Evolutionary conservation across 1,140 invertebrate genomes (phyloP), one percentile per base, ranked within the genome.

Genomic region (Apis cerana): DNA sequence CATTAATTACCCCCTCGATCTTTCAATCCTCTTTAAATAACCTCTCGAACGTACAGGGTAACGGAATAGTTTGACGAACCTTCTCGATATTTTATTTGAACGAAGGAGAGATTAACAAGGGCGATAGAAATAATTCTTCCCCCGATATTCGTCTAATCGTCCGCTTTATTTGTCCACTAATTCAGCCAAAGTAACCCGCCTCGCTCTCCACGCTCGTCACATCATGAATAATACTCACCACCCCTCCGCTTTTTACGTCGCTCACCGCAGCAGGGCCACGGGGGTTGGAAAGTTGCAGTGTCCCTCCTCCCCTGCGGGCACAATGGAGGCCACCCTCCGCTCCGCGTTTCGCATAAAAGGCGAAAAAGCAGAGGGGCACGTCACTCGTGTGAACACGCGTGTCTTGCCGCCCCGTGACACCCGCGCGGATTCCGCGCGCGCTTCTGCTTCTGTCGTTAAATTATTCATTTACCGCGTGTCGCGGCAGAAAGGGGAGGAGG

Each of bases 381-480:
- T 77, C 80, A 82, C 65, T 68, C 80, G 62, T 52, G 54, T 17
- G 80, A 75, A 81, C 72, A 75, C 71, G 62, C 72, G 71, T 64
- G 68, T 79, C 69, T 82, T 77, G 65, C 72, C 58, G 72, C 67
- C 58, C 80, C 77, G 61, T 80, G 82, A 84, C 85, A 78, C 48
- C 75, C 62, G 64, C 69, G 82, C 78, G 80, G 82, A 88, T 77
- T 89, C 75, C 75, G 83, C 67, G 58, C 50, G 56, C 52, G 43
- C 56, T 61, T 75, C 84, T 72, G 74, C 78, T 75, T 75, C 85
- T 86, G 80, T 82, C 85, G 89, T 89, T 91, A 88, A 91, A 91
- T 91, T 89, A 91, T 91, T 91, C 90, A 91, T 81, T 80, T 75
- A 69, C 82, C 33, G 79, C 83, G 85, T 84, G 81, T 85, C 83